Evolutionary conservation across 1,140 invertebrate species (phyloP), one percentile per base, ranked within the genome.

Genomic region (Cardiocondyla obscurior): DNA sequence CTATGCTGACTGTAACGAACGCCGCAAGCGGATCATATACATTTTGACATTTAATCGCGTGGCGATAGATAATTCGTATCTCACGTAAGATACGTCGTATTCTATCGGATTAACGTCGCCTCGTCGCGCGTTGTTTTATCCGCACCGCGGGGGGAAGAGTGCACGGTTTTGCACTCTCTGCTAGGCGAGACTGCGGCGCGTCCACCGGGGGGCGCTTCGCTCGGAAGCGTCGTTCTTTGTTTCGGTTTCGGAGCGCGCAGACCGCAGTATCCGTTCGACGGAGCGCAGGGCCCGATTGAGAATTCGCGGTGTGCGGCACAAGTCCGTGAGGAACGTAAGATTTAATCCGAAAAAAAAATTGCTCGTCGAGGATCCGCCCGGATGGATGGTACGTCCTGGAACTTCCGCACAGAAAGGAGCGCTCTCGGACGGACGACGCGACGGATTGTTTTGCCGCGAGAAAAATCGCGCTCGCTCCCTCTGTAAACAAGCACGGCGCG

Each of bases 171-270:
- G 7, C 30, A 33, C 16, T 22, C 51, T n/a, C n/a, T n/a, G 46
- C 30, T 19, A 14, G 14, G 5, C 51, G 36, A 55, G 69, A 53
- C 49, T 12, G n/a, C 14, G 33, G 51, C 46, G 25, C 16, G 16
- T 60, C 90, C 88, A 83, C 28, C 19, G 84, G 87, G 87, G 39
- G 70, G 87, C 86, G 67, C 70, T 8, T 16, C n/a, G 33, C 88
- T 72, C 92, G 90, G 16, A 25, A 86, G 93, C 93, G 93, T 94
- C 93, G 93, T 94, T 94, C 93, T 94, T 94, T 94, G 93, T 94
- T 93, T 93, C 93, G 91, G 85, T 88, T 87, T 89, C 57, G 89
- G 90, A 89, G 90, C 90, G 86, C 91, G 93, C 57, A 89, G 90
- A 89, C 90, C 90, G 86, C 91, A 93, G 92, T 94, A 91, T 93